Evolutionary conservation across 1,140 invertebrate genomes (phyloP).

Genomic region (Drosophila yakuba): DNA sequence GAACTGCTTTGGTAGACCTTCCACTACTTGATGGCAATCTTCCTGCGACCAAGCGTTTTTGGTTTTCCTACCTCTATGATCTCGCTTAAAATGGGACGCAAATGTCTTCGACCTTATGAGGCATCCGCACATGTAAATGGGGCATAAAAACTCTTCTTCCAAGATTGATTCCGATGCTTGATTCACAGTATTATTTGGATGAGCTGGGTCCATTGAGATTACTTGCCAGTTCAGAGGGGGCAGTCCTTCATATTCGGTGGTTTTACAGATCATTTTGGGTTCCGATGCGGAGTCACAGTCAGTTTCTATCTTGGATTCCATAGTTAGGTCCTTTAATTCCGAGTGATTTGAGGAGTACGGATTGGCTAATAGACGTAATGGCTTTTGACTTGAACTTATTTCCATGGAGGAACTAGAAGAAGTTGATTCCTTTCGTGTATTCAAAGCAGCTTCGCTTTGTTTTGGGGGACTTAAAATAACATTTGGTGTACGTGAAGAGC

Average conservation of each 20-base stretch:
- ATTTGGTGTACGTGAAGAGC: neutral
- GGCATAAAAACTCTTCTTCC: neutral
- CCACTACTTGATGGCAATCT: conserved; percentile 1
- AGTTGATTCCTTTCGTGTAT: neutral
- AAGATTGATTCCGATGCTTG: too few relatives aligned
- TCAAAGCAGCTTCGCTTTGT: too few relatives aligned
- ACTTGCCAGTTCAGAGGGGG: neutral
- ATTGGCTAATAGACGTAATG: conserved; percentile 5
- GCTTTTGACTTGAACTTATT: neutral
- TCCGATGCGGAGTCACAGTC: neutral
- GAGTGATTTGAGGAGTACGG: neutral
- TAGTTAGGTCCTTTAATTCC: neutral
- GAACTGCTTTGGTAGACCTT: conserved; percentile 12
- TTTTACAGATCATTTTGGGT: neutral
- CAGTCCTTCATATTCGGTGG: neutral
- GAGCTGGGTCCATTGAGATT: neutral
- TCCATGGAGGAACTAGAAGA: neutral
- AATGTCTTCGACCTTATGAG: neutral
- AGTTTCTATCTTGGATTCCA: neutral
- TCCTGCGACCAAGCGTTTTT: neutral
- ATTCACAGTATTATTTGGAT: neutral
- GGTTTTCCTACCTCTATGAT: neutral
- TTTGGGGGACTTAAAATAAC: too few relatives aligned
- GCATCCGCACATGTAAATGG: neutral
- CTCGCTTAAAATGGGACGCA: neutral